Conservation (phyloP, 2,888 invertebrate genomes). For the Sussaba pulchella region DNA sequence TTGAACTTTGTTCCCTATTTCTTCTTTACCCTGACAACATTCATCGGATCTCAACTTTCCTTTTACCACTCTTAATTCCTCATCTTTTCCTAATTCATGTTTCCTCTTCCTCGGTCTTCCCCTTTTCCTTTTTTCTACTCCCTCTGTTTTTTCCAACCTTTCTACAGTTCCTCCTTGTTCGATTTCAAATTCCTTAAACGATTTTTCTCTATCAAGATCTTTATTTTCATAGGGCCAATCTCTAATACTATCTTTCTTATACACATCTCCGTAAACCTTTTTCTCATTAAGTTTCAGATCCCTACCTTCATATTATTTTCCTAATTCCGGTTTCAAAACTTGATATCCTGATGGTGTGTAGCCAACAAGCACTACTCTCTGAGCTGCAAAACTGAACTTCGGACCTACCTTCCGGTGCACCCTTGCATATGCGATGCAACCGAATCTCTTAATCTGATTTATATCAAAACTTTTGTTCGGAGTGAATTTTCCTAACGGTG, state of each 20-base stretch:
- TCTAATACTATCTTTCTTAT: conserved; percentile 50
- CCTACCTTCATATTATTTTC: conserved; percentile 63
- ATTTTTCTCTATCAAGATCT: conserved; percentile 14
- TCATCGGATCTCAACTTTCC: conserved; percentile 47
- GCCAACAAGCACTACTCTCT: conserved; percentile 52
- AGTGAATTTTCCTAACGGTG: conserved; percentile 37
- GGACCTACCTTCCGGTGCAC: conserved; percentile 45
- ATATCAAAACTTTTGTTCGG: conserved; percentile 23
- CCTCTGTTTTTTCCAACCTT: background rate
- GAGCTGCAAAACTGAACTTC: conserved; percentile 53
- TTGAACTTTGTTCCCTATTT: background rate
- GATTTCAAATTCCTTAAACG: conserved; percentile 33
- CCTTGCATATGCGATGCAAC: conserved; percentile 32
- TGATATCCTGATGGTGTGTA: conserved; percentile 62
- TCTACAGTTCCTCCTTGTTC: background rate
- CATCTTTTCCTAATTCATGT: background rate
- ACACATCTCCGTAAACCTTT: conserved; percentile 66
- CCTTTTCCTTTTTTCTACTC: conserved; percentile 47
- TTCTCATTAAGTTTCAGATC: conserved; percentile 68
- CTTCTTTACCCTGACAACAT: conserved; percentile 40
- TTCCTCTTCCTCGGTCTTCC: conserved; percentile 36
- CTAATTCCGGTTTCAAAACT: conserved; percentile 59
- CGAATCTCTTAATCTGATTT: conserved; percentile 49
- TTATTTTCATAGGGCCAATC: background rate
- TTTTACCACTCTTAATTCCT: conserved; percentile 1